Conservation (phyloP, 2,113 vertebrate species). For the Anseranas semipalmata region DNA sequence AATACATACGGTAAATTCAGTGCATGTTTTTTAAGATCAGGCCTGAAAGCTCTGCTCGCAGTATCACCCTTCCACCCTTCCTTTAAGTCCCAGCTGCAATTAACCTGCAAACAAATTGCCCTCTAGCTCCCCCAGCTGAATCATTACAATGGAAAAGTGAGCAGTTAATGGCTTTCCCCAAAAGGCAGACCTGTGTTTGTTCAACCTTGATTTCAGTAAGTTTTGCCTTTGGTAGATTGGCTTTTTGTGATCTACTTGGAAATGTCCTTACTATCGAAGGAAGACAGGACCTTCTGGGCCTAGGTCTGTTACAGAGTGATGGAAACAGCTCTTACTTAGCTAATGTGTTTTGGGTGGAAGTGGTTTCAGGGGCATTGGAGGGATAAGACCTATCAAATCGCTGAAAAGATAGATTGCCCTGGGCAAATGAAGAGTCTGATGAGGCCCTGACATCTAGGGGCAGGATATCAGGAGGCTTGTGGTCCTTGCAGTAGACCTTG, state of each 20-base stretch:
- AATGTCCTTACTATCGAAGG: background rate
- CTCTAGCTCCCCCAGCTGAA: constrained; percentile 72
- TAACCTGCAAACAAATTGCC: constrained; percentile 53
- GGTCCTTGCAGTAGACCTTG: background rate
- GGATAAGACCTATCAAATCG: background rate
- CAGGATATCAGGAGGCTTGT: background rate
- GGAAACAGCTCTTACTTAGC: background rate
- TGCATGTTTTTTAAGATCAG: background rate
- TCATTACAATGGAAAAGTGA: constrained; percentile 7
- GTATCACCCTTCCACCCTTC: background rate
- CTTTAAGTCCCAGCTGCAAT: background rate
- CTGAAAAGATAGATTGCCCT: background rate
- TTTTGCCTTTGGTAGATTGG: background rate
- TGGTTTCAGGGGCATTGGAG: background rate
- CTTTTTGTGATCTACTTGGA: background rate
- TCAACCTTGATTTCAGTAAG: background rate
- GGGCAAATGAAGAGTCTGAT: background rate
- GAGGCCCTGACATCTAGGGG: background rate
- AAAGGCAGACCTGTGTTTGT: background rate
- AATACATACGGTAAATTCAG: background rate
- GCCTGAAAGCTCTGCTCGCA: background rate
- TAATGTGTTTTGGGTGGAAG: background rate
- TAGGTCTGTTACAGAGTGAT: background rate
- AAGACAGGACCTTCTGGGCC: background rate
- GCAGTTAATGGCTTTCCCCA: background rate